Conservation (phyloP, 1,140 invertebrate genomes). For the Adelges cooleyi region DNA sequence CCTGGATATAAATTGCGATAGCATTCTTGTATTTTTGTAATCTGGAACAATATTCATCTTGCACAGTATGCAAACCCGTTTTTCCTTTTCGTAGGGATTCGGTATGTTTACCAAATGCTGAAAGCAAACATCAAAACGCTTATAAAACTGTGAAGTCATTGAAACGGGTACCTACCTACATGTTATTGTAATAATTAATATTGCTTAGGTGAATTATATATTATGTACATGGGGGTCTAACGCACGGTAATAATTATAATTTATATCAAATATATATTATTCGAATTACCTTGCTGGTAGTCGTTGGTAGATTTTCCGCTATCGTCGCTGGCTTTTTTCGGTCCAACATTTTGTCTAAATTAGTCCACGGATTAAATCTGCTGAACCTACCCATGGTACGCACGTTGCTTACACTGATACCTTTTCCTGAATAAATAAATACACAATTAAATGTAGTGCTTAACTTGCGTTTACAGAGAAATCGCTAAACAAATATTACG, state of each 20-base stretch:
- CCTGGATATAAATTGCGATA: slow-evolving; percentile 91
- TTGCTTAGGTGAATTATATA: no score
- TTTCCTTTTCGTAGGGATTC: slow-evolving; percentile 74
- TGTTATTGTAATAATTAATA: no score
- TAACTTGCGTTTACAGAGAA: not conserved
- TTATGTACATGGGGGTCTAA: no score
- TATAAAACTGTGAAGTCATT: no score
- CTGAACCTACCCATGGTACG: slow-evolving; percentile 4
- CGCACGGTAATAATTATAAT: no score
- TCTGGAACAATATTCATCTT: slow-evolving; percentile 67
- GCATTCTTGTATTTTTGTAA: slow-evolving; percentile 82
- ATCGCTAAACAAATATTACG: not conserved
- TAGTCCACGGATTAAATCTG: slow-evolving; percentile 19
- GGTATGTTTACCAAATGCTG: slow-evolving; percentile 43
- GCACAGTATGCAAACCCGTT: slow-evolving; percentile 72
- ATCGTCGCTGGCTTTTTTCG: not conserved
- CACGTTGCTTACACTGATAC: not conserved
- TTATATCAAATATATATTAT: no score
- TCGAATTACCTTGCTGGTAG: not conserved
- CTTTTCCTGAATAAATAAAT: not conserved
- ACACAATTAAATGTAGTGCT: not conserved
- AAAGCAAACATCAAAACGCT: not conserved
- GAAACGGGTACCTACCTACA: no score
- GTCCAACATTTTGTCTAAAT: slow-evolving; percentile 1
- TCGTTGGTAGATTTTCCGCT: not conserved